Evolutionary conservation across 2,797 vertebrate genomes (phyloP).

Genomic region (Scolopax rusticola): DNA sequence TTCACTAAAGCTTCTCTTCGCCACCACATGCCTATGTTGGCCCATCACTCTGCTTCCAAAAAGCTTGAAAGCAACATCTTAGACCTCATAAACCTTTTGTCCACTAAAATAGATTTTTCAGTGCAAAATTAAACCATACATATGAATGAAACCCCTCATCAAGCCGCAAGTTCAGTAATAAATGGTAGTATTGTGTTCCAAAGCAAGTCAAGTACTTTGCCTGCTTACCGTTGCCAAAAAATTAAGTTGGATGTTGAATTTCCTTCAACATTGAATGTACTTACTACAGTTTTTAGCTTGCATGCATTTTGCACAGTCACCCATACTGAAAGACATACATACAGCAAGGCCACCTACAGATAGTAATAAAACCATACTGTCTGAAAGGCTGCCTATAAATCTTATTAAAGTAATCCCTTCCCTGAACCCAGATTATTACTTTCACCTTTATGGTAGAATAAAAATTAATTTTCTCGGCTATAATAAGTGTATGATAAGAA

Average conservation of each 20-base stretch:
- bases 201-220: neutral
- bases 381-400: conserved; percentile 77
- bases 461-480: conserved; percentile 85
- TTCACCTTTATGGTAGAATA: conserved; percentile 82
- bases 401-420: conserved; percentile 83
- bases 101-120: neutral
- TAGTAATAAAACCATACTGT: conserved; percentile 49
- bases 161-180: neutral
- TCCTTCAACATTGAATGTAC: neutral
- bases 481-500: conserved; percentile 82
- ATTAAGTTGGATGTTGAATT: neutral
- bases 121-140: conserved; percentile 3
- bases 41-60: neutral
- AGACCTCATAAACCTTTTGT: neutral
- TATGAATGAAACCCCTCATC: neutral
- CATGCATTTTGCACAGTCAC: conserved; percentile 46
- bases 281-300: neutral
- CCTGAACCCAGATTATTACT: conserved; percentile 82
- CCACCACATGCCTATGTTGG: neutral
- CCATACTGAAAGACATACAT: conserved; percentile 14
- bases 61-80: neutral
- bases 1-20: neutral
- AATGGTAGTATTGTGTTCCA: neutral
- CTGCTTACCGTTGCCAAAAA: neutral
- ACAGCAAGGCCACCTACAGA: conserved; percentile 62